These are phyloP conservation scores for Hoplostethus mediterraneus DNA, from an alignment of 2,797 vertebrate genomes.

Conservation along the genomic window DNA sequence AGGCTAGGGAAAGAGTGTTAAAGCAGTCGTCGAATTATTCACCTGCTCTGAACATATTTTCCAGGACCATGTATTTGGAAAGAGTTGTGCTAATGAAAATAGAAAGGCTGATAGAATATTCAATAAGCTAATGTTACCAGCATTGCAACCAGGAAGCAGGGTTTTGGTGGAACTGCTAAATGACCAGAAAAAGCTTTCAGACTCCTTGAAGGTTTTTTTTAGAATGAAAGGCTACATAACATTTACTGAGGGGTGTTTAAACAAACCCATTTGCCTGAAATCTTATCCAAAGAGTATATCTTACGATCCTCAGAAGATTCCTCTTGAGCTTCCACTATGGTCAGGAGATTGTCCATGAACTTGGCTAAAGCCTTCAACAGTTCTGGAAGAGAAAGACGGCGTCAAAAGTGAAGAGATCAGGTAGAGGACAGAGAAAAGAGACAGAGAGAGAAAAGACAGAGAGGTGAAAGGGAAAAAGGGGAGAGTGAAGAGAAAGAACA, in stretches of 20 bases:
- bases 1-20: constrained; percentile 15
- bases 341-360: constrained; percentile 26
- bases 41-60: constrained; percentile 2
- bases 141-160: too few species aligned
- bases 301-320: too few species aligned
- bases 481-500: not conserved
- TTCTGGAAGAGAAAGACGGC: constrained; percentile 1
- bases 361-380: not conserved
- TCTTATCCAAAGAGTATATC: too few species aligned
- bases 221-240: too few species aligned
- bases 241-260: too few species aligned
- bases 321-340: not conserved
- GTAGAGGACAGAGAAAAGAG: not conserved
- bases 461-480: not conserved
- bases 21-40: not conserved
- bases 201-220: too few species aligned
- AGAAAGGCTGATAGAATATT: too few species aligned
- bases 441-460: not conserved
- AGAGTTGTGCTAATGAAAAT: too few species aligned
- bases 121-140: too few species aligned
- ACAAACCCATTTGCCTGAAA: too few species aligned
- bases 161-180: too few species aligned
- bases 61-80: constrained; percentile 1
- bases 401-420: not conserved
- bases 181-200: too few species aligned